These are phyloP conservation scores for Coelinius sp. DNA, from an alignment of 2,888 invertebrate genomes.

Conservation along the genomic window DNA sequence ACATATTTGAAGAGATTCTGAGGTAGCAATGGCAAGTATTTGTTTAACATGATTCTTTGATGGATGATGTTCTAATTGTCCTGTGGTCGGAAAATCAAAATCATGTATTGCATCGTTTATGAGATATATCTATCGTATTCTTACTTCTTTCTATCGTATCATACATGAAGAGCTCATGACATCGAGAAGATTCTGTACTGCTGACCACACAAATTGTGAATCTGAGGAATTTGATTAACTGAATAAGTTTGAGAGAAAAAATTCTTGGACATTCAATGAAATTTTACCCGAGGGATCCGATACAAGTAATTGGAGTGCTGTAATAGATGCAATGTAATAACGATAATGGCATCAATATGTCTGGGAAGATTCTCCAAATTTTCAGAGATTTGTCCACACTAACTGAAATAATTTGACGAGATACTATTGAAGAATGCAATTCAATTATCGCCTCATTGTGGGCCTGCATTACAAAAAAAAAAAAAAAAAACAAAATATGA, in stretches of 20 bases:
- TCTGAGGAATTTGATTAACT: conserved; percentile 34
- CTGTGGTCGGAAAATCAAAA: conserved; percentile 32
- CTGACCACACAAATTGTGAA: conserved; percentile 48
- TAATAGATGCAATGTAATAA: conserved; percentile 49
- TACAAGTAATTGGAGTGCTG: conserved; percentile 47
- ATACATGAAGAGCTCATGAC: conserved; percentile 54
- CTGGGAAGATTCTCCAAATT: conserved; percentile 55
- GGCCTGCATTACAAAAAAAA: too few species aligned
- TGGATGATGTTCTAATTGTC: conserved; percentile 49
- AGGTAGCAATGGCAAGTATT: conserved; percentile 47
- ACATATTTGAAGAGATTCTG: conserved; percentile 51
- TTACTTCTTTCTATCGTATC: conserved; percentile 49
- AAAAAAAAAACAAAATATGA: too few species aligned
- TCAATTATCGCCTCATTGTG: conserved; percentile 50
- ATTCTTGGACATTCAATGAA: too few species aligned
- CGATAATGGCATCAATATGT: conserved; percentile 47
- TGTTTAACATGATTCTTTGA: conserved; percentile 50
- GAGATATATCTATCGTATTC: conserved; percentile 5
- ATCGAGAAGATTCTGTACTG: conserved; percentile 37
- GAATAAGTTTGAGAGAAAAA: neutral
- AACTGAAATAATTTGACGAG: conserved; percentile 48
- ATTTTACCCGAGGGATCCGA: conserved; percentile 50
- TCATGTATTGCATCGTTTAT: too few species aligned
- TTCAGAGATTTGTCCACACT: conserved; percentile 55
- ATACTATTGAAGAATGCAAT: conserved; percentile 42